These are phyloP conservation scores for Syngnathoides biaculeatus DNA, from an alignment of 2,113 vertebrate species.

Conservation along the genomic window DNA sequence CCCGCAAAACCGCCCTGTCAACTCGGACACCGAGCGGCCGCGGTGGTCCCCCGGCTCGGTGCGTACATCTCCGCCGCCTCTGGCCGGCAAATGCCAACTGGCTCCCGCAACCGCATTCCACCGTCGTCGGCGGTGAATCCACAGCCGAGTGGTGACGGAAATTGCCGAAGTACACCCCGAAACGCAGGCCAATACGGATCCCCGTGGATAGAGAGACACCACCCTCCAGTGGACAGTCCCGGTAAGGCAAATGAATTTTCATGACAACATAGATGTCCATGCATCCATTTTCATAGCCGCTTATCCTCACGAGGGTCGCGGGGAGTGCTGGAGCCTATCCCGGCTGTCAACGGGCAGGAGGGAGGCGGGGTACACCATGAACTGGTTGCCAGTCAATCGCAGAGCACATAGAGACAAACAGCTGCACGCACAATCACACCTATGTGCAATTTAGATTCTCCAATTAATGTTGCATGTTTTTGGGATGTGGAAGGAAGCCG, in stretches of 20 bases:
- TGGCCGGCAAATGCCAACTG: slow-evolving; percentile 56
- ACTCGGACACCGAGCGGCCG: slow-evolving; percentile 39
- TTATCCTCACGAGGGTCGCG: no score
- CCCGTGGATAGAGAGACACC: neutral
- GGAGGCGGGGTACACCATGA: no score
- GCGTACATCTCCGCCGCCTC: slow-evolving; percentile 52
- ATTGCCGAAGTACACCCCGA: slow-evolving; percentile 35
- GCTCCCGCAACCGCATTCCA: slow-evolving; percentile 66
- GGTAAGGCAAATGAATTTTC: neutral
- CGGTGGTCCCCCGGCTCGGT: slow-evolving; percentile 16
- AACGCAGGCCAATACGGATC: neutral
- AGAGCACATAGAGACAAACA: no score
- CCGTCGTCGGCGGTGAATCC: slow-evolving; percentile 43
- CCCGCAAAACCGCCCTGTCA: slow-evolving; percentile 31
- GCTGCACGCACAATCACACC: no score
- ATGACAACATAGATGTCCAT: no score
- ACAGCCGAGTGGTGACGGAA: slow-evolving; percentile 53
- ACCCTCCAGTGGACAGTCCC: slow-evolving; percentile 37
- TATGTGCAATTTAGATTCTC: no score
- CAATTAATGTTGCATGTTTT: no score
- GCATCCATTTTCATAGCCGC: no score
- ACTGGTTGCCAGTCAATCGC: no score
- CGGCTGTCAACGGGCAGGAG: no score
- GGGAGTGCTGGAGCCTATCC: no score
- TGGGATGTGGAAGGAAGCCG: no score